Percentiles rank a stretch among this genome's conserved stretches.
Evolutionary conservation across 2,888 invertebrate genomes (phyloP).

Genomic region (Theretra japonica): DNA sequence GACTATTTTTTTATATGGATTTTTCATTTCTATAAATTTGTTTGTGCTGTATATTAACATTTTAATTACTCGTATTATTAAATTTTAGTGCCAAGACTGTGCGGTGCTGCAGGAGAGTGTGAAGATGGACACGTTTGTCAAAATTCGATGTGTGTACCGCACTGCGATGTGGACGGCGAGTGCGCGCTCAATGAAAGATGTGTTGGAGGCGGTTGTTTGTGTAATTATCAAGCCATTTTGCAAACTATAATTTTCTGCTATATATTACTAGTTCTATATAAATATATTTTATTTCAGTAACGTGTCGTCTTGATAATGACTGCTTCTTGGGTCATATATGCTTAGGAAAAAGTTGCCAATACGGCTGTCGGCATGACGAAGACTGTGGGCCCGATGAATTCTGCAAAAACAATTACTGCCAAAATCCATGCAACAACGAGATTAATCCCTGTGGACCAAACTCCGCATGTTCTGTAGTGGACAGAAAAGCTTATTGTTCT

Average conservation of each 20-base stretch:
- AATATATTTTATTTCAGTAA: constrained; percentile 81
- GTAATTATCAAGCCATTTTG: constrained; percentile 79
- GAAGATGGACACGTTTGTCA: constrained; percentile 89
- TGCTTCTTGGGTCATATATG: constrained; percentile 97
- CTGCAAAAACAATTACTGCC: constrained; percentile 91
- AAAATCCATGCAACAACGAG: constrained; percentile 88
- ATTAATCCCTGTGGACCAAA: constrained; percentile 94
- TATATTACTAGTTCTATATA: constrained; percentile 12
- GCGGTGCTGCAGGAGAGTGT: constrained; percentile 89
- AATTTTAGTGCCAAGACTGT: constrained; percentile 89
- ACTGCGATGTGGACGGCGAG: constrained; percentile 90
- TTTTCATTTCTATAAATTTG: too few species aligned
- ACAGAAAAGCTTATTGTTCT: constrained; percentile 92
- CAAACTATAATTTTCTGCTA: constrained; percentile 29
- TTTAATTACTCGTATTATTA: neutral
- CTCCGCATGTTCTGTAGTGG: constrained; percentile 91
- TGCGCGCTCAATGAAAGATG: constrained; percentile 97
- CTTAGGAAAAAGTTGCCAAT: constrained; percentile 92
- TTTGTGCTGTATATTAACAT: neutral
- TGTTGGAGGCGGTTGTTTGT: constrained; percentile 90
- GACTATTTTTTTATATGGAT: constrained; percentile 44
- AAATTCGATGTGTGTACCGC: constrained; percentile 92
- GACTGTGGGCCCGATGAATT: constrained; percentile 94
- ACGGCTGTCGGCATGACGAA: constrained; percentile 93
- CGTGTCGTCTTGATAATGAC: constrained; percentile 95